phyloP scores from a whole-genome alignment of 2,113 vertebrate genomes.

The Hippocampus comes region DNA sequence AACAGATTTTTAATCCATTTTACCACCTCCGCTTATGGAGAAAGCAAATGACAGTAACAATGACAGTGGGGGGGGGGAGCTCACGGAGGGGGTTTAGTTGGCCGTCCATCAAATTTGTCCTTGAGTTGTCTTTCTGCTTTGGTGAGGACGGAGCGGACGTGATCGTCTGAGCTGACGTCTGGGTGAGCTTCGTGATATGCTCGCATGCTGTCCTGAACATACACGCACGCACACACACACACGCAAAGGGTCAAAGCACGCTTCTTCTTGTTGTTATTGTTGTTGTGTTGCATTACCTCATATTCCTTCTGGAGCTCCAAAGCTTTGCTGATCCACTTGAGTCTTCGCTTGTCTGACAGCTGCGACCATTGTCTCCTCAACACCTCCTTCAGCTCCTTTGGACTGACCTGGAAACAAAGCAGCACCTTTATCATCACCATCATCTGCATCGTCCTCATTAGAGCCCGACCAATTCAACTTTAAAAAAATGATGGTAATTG shows the following conservation, averaged over 20 bases:
- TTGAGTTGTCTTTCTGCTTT: constrained; percentile 79
- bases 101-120: constrained; percentile 79
- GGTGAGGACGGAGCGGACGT: constrained; percentile 75
- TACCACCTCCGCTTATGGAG: neutral
- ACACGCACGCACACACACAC: neutral
- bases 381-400: constrained; percentile 78
- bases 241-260: neutral
- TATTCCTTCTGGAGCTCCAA: constrained; percentile 79
- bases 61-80: constrained; percentile 8
- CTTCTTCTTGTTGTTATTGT: neutral
- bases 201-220: constrained; percentile 66
- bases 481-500: no score
- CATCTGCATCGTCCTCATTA: no score
- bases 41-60: no score
- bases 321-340: constrained; percentile 82
- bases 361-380: constrained; percentile 79
- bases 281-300: constrained; percentile 53
- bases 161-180: constrained; percentile 68
- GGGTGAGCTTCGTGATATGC: constrained; percentile 73
- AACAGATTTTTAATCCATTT: no score
- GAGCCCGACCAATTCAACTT: no score
- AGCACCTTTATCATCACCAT: no score
- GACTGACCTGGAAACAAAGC: constrained; percentile 64
- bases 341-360: constrained; percentile 74
- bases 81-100: constrained; percentile 78